A percentile compares a stretch with the other conserved stretches of the same genome.
Evolutionary conservation across 2,888 invertebrate species (phyloP).

Genomic region (Nasonia oneida): DNA sequence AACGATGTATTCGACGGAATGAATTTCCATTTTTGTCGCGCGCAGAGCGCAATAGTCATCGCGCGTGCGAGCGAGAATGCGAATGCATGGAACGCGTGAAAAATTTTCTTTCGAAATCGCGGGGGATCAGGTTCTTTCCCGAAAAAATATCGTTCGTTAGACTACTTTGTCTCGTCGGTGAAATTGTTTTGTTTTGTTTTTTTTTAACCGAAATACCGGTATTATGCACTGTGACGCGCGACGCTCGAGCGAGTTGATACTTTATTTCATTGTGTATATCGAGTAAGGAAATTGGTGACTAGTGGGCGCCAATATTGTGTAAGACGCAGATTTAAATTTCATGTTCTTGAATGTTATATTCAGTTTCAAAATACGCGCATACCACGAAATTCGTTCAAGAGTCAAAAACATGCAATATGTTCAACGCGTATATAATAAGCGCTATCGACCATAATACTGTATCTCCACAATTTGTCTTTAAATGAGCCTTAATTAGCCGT

Average conservation of each 20-base stretch:
- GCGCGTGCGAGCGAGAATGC: not conserved
- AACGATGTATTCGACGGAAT: not conserved
- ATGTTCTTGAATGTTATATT: no score
- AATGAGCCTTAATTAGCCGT: not conserved
- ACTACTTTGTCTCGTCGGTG: not conserved
- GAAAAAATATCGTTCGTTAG: not conserved
- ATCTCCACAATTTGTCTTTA: no score
- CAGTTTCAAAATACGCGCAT: no score
- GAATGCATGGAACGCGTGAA: constrained; percentile 4
- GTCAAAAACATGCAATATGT: no score
- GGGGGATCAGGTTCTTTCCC: not conserved
- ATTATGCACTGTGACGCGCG: not conserved
- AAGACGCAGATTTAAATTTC: no score
- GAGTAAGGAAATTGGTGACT: constrained; percentile 1
- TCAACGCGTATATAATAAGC: no score
- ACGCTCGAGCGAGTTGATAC: not conserved
- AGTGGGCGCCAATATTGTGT: constrained; percentile 12
- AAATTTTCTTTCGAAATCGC: constrained; percentile 40
- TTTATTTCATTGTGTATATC: constrained; percentile 8
- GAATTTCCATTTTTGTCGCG: constrained; percentile 30
- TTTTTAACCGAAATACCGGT: not conserved
- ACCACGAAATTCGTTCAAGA: no score
- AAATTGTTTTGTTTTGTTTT: not conserved
- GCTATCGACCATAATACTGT: no score
- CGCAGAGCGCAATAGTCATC: constrained; percentile 1